Conservation (phyloP, 1,140 invertebrate genomes). For the Chrysomallon squamiferum region DNA sequence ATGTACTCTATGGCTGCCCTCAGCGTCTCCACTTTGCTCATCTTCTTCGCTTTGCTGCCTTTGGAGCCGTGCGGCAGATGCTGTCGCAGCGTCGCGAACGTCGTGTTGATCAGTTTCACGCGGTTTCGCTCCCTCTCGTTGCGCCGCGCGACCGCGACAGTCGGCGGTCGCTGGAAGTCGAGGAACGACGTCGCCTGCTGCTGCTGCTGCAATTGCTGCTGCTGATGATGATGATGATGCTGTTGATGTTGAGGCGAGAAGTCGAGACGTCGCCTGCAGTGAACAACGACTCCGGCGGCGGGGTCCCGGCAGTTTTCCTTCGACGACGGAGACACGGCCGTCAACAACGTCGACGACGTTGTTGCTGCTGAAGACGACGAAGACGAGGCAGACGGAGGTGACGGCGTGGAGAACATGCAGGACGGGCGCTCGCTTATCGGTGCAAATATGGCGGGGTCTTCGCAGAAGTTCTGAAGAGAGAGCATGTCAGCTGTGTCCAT, state of each 20-base stretch:
- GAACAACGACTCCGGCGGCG: too few relatives aligned
- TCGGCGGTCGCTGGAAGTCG: conserved; percentile 50
- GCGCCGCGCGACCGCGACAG: conserved; percentile 84
- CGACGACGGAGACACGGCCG: conserved; percentile 12
- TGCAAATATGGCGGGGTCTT: background rate
- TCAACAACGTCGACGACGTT: background rate
- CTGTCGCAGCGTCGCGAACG: conserved; percentile 52
- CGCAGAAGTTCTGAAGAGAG: background rate
- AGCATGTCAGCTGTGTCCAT: background rate
- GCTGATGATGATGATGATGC: too few relatives aligned
- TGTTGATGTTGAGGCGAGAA: conserved; percentile 42
- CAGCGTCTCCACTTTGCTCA: conserved; percentile 89
- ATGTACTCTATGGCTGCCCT: conserved; percentile 95
- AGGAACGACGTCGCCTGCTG: too few relatives aligned
- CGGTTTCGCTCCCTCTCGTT: conserved; percentile 93
- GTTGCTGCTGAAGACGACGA: background rate
- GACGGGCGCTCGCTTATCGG: background rate
- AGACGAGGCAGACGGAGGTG: too few relatives aligned
- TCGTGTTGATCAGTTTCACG: conserved; percentile 89
- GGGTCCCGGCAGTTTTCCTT: conserved; percentile 27
- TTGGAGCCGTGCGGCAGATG: conserved; percentile 42
- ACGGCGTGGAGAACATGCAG: conserved; percentile 1
- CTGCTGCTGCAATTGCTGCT: too few relatives aligned
- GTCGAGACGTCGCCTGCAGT: conserved; percentile 47
- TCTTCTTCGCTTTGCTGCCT: conserved; percentile 51